Evolutionary conservation across 2,797 vertebrate species (phyloP).

Genomic region (Cyclopterus lumpus): DNA sequence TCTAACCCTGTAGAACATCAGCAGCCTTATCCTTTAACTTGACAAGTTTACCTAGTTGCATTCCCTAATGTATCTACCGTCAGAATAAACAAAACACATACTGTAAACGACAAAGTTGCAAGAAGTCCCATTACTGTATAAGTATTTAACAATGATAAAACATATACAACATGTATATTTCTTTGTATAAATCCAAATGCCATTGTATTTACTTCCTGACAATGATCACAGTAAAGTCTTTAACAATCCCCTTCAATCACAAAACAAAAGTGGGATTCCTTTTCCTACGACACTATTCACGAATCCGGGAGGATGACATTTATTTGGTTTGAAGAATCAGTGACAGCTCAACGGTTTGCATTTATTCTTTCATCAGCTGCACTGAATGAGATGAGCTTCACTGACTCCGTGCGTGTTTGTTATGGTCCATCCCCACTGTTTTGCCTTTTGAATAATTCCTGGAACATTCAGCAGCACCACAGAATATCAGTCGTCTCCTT

Average conservation of each 20-base stretch:
- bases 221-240: conserved; percentile 1
- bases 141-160: no score
- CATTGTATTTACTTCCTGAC: neutral
- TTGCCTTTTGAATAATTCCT: conserved; percentile 50
- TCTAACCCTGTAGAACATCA: no score
- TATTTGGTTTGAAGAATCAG: conserved; percentile 45
- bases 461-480: conserved; percentile 21
- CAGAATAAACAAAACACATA: no score
- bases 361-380: conserved; percentile 60
- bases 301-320: conserved; percentile 28
- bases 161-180: neutral
- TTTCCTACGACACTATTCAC: conserved; percentile 8
- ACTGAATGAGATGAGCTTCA: conserved; percentile 47
- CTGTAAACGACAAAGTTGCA: no score
- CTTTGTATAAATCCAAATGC: neutral
- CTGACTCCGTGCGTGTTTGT: conserved; percentile 35
- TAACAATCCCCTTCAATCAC: conserved; percentile 3
- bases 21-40: no score
- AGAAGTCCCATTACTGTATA: no score
- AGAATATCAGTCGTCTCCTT: conserved; percentile 42
- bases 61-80: no score
- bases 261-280: neutral
- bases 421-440: conserved; percentile 41
- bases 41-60: no score
- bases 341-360: conserved; percentile 47